These are phyloP conservation scores for Nudaria mundana DNA, from an alignment of 2,888 invertebrate species.

Conservation along the genomic window DNA sequence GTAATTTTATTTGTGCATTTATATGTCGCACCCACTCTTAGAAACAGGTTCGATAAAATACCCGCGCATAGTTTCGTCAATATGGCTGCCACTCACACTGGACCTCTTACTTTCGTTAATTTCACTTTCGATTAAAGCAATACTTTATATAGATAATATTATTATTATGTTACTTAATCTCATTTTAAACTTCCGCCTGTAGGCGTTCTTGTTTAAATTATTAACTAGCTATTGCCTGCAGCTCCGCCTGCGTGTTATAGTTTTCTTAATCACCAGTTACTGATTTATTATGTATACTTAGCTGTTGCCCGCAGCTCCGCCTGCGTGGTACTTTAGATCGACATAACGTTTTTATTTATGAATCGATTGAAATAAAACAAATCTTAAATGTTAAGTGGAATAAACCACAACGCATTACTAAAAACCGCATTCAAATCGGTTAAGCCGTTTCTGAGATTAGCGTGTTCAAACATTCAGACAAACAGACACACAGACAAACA, in stretches of 20 bases:
- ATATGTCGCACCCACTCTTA: constrained; percentile 39
- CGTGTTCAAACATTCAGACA: too few relatives aligned
- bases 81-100: constrained; percentile 49
- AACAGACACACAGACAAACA: too few relatives aligned
- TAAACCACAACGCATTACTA: too few relatives aligned
- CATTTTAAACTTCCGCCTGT: constrained; percentile 41
- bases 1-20: constrained; percentile 21
- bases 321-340: too few relatives aligned
- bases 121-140: constrained; percentile 71
- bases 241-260: background rate
- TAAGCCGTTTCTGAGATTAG: too few relatives aligned
- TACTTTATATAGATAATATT: constrained; percentile 47
- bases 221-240: constrained; percentile 21
- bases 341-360: too few relatives aligned
- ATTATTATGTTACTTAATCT: constrained; percentile 57
- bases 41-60: constrained; percentile 39
- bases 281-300: too few relatives aligned
- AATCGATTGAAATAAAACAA: too few relatives aligned
- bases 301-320: too few relatives aligned
- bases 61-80: constrained; percentile 49
- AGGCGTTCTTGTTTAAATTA: constrained; percentile 41
- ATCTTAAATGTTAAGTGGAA: too few relatives aligned
- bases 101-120: constrained; percentile 68
- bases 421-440: too few relatives aligned
- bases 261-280: too few relatives aligned